Conservation (phyloP, 2,888 invertebrate genomes). For the Eilema caniola region DNA sequence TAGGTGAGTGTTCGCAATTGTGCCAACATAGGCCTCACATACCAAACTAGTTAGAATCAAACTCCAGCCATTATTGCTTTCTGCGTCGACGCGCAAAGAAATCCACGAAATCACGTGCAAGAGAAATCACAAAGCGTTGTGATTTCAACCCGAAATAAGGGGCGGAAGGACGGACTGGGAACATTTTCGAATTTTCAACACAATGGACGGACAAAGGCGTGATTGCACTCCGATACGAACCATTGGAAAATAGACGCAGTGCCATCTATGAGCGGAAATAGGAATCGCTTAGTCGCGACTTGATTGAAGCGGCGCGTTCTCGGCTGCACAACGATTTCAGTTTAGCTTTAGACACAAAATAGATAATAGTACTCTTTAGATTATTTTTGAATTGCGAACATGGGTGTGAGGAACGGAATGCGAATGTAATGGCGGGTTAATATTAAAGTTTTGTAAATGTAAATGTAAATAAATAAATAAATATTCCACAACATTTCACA, state of each 20-base stretch:
- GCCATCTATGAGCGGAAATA: slow-evolving; percentile 82
- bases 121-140: slow-evolving; percentile 62
- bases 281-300: slow-evolving; percentile 74
- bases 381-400: slow-evolving; percentile 46
- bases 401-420: slow-evolving; percentile 22
- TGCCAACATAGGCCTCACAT: slow-evolving; percentile 49
- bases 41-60: slow-evolving; percentile 57
- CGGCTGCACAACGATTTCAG: slow-evolving; percentile 46
- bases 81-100: slow-evolving; percentile 73
- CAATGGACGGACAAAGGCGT: slow-evolving; percentile 67
- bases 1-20: slow-evolving; percentile 44
- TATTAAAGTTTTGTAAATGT: too few relatives aligned
- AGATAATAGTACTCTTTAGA: too few relatives aligned
- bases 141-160: slow-evolving; percentile 65
- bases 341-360: too few relatives aligned
- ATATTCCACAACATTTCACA: too few relatives aligned
- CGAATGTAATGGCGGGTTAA: background rate
- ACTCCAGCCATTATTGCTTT: slow-evolving; percentile 74
- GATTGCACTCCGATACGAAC: slow-evolving; percentile 71
- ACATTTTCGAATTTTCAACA: slow-evolving; percentile 62
- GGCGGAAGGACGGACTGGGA: slow-evolving; percentile 68
- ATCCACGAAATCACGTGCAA: slow-evolving; percentile 66
- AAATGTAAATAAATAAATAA: too few relatives aligned
- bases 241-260: slow-evolving; percentile 58
- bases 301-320: slow-evolving; percentile 60